Conservation (phyloP, 2,888 invertebrate genomes). For the Melanotus villosus region DNA sequence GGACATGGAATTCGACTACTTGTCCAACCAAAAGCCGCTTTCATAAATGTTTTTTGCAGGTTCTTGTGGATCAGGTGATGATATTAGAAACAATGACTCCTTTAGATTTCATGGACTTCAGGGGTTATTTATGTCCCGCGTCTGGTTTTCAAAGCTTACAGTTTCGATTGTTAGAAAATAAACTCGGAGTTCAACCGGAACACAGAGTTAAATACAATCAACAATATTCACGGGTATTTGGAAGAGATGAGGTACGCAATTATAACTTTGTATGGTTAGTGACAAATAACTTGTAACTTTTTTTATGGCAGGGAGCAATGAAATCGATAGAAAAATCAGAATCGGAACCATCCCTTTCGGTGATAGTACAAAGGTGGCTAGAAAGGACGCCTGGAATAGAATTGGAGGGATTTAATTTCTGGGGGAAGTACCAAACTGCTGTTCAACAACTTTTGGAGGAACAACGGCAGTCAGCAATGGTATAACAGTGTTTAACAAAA, state of each 20-base stretch:
- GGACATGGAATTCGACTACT: too few species aligned
- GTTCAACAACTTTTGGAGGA: slow-evolving; percentile 81
- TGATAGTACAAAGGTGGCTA: slow-evolving; percentile 92
- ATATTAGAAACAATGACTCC: slow-evolving; percentile 99
- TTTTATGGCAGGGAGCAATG: slow-evolving; percentile 66
- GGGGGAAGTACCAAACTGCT: slow-evolving; percentile 88
- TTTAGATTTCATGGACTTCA: slow-evolving; percentile 97
- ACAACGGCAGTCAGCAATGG: slow-evolving; percentile 77
- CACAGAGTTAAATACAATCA: slow-evolving; percentile 95
- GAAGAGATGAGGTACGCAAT: slow-evolving; percentile 73
- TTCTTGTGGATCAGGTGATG: slow-evolving; percentile 96
- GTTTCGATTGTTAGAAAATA: slow-evolving; percentile 96
- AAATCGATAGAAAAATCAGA: slow-evolving; percentile 78
- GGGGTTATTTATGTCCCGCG: slow-evolving; percentile 92
- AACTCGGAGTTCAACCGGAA: slow-evolving; percentile 85
- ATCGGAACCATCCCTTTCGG: slow-evolving; percentile 86
- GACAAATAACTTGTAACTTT: too few species aligned
- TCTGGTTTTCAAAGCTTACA: slow-evolving; percentile 99
- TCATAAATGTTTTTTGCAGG: slow-evolving; percentile 77
- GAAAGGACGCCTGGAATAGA: slow-evolving; percentile 95
- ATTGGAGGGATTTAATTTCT: slow-evolving; percentile 90
- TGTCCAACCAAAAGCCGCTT: too few species aligned
- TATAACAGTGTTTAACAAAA: slow-evolving; percentile 55
- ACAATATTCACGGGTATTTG: slow-evolving; percentile 90
- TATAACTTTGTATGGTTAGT: too few species aligned